Percentiles rank a stretch among this genome's conserved stretches.
Conservation (phyloP, 2,797 vertebrate species). For the Acanthurus lineatus region DNA sequence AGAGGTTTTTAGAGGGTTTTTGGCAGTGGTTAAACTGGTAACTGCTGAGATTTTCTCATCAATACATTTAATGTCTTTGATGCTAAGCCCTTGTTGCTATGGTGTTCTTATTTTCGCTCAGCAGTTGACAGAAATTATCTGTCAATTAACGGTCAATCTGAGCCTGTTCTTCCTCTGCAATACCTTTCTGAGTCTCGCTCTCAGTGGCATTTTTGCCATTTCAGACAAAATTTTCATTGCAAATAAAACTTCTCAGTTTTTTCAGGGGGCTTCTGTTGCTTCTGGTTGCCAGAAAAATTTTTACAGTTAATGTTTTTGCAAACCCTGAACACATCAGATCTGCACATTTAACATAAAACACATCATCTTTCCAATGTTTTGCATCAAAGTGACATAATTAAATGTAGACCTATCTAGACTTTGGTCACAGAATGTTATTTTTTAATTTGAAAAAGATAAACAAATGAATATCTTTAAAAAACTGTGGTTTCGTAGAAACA, state of each 20-base stretch:
- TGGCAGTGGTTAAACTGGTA: neutral
- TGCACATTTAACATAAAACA: too few relatives aligned
- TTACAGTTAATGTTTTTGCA: too few relatives aligned
- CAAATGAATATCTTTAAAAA: too few relatives aligned
- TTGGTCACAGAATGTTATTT: too few relatives aligned
- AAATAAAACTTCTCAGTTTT: neutral
- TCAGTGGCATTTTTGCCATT: neutral
- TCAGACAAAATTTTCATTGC: constrained; percentile 15
- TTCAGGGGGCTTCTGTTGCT: neutral
- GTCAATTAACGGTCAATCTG: neutral
- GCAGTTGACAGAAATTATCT: neutral
- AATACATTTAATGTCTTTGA: neutral
- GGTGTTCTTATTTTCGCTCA: constrained; percentile 17
- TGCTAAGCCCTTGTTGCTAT: constrained; percentile 6
- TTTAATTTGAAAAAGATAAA: too few relatives aligned
- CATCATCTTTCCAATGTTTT: too few relatives aligned
- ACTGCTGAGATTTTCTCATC: neutral
- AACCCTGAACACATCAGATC: too few relatives aligned
- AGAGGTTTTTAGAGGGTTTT: neutral
- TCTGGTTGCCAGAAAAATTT: too few relatives aligned
- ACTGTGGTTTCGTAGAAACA: too few relatives aligned
- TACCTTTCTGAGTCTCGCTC: neutral
- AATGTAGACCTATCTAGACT: too few relatives aligned
- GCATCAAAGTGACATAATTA: too few relatives aligned
- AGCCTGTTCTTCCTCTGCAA: neutral